Evolutionary conservation across 2,888 invertebrate species (phyloP), one percentile per base, ranked within the genome.

Genomic region (Amblyjoppa proteus): DNA sequence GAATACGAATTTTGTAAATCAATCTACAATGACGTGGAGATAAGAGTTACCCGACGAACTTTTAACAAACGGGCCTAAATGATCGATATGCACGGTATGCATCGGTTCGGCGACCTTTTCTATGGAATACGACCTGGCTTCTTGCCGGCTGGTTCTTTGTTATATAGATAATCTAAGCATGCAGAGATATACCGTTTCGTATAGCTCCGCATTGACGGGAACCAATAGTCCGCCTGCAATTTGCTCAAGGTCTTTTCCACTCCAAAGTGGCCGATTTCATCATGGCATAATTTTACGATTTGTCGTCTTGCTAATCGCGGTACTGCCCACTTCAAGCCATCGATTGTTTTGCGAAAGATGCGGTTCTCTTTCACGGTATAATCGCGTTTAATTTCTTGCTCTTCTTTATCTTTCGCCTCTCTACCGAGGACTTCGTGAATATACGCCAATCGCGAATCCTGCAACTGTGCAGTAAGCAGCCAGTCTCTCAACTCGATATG

Each of bases 401-500:
- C 79, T 28, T 80, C 75, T 1, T 13, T 38, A 49, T 84, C 84
- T 0, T 41, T 20, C 6, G 69, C 64, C 0, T 87, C 70, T 7
- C 81, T 38, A 13, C 64, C 28, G 7, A 89, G 69, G 9, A 84
- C 83, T 34, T 87, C 82, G 9, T 68, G 56, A 16, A 89, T 79
- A 28, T 82, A 83, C 4, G 28, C 56, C 9, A 85, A 49, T 28
- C 76, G 53, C 20, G 28, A 3, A 16, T 85, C 85, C n/a, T 83
- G 77, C 16, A 81, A 58, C 31, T 86, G 87, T 0, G 83, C 84
- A 7, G 80, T 64, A 34, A 89, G 73, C 16, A 87, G 49, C 84
- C 64, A 89, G 74, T 91, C 91, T 80, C 75, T 88, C 31, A 70
- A 78, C 61, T 87, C 89, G 49, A 81, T 89, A 53, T 85, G 83